Evolutionary conservation across 2,113 vertebrate genomes (phyloP), one percentile per base, ranked within the genome.

Genomic region (Nymphicus hollandicus): DNA sequence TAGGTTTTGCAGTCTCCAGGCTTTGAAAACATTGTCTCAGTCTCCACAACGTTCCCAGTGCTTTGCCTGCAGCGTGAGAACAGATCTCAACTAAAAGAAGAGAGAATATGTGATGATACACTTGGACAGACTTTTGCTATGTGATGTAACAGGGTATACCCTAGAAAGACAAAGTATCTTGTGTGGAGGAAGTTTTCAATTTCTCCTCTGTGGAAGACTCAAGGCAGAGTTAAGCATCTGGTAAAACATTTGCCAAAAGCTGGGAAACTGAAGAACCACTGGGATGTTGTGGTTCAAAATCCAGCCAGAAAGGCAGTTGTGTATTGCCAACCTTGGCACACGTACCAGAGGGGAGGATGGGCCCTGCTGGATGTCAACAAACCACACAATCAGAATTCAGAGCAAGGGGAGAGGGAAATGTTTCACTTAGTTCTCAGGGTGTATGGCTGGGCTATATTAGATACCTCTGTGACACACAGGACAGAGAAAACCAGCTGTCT

Each of bases 11-110:
- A 86, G 28, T 92, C 23, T 88, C 49, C 33, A 77, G 58, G 71
- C 86, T 97, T 86, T 83, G 58, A 82, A 96, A 95, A 93, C 88
- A 77, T 73, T 69, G 88, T 56, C 66, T 96, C 33, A 0, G 31
- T 61, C 76, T 79, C 76, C 71, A 52, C 66, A 77, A 28, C 0
- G 0, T 69, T 85, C 49, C 65, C 49, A 70, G 44, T 9, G 81
- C 58, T 82, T 72, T 70, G 66, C 93, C 41, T 17, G 60, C n/a
- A 85, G 39, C 2, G 2, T 44, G 33, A 86, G 43, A 91, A 87
- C 31, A 70, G 43, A 71, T 52, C 46, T 78, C 65, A 81, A 10
- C 50, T 60, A 27, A 78, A 84, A 81, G 35, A 13, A 88, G 23
- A 17, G 33, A 65, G 9, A 86, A 11, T 44, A 88, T 50, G 69